Conservation (phyloP, 2,113 vertebrate genomes). For the Fulica atra region DNA sequence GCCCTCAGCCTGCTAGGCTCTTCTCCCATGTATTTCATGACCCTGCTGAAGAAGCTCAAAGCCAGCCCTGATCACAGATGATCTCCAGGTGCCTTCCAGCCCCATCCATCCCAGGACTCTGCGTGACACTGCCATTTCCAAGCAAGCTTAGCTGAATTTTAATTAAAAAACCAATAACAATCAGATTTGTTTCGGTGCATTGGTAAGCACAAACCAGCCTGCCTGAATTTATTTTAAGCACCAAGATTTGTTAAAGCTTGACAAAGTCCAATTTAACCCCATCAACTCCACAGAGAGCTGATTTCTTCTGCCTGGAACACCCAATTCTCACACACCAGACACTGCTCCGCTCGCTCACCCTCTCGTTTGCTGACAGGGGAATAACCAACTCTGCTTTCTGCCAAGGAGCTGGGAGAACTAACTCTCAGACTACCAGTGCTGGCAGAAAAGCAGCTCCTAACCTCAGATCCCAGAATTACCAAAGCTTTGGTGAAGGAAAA, state of each 20-base stretch:
- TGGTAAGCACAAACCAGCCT: not conserved
- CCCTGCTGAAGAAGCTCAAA: not conserved
- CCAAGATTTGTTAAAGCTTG: not conserved
- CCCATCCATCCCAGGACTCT: not conserved
- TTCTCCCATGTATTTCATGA: not conserved
- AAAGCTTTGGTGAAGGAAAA: not conserved
- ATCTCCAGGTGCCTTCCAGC: not conserved
- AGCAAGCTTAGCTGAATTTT: not conserved
- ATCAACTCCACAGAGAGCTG: not conserved
- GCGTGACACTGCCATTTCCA: accelerated
- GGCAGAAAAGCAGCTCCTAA: not conserved
- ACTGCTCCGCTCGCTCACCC: not conserved
- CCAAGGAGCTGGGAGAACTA: not conserved
- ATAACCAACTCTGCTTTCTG: not conserved
- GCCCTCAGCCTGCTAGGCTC: not conserved
- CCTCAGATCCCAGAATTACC: not conserved
- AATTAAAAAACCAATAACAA: not conserved
- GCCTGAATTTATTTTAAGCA: not conserved
- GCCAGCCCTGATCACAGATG: not conserved
- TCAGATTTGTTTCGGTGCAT: not conserved
- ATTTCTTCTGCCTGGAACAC: not conserved
- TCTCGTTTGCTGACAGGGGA: accelerated
- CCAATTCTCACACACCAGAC: accelerated
- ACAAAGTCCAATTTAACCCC: not conserved
- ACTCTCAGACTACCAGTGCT: not conserved